These are phyloP conservation scores for Epinephelus coioides DNA, from an alignment of 2,797 vertebrate genomes.

Conservation along the genomic window DNA sequence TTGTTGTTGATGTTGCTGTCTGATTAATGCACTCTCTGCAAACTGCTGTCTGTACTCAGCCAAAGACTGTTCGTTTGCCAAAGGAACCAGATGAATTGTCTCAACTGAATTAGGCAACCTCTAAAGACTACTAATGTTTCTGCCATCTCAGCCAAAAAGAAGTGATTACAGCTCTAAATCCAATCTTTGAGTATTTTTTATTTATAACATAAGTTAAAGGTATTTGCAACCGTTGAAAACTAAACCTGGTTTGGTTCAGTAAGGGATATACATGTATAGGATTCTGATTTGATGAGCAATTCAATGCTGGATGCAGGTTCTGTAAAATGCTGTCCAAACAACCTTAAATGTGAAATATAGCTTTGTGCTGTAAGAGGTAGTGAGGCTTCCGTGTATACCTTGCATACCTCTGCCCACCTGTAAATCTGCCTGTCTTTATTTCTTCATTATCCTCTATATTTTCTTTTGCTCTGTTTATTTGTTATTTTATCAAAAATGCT, in stretches of 20 bases:
- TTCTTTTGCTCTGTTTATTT: conserved; percentile 21
- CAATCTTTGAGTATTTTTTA: background rate
- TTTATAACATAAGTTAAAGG: too few relatives aligned
- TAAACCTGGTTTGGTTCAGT: background rate
- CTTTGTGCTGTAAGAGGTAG: background rate
- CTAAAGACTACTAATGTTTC: background rate
- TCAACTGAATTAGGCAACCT: background rate
- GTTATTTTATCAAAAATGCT: conserved; percentile 18
- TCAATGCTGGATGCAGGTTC: background rate
- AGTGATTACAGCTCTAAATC: background rate
- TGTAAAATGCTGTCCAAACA: background rate
- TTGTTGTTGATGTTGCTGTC: background rate
- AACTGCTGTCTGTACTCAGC: background rate
- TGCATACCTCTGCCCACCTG: background rate
- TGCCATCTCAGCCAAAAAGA: background rate
- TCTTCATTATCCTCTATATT: background rate
- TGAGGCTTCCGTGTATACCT: too few relatives aligned
- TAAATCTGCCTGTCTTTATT: background rate
- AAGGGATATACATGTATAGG: background rate
- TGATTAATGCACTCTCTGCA: background rate
- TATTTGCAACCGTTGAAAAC: background rate
- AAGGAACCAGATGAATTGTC: background rate
- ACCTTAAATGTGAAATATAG: background rate
- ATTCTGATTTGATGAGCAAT: background rate
- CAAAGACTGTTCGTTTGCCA: background rate